Percentiles rank a stretch among this genome's conserved stretches.
Conservation (phyloP, 2,888 invertebrate species). For the Eurytoma adleriae region DNA sequence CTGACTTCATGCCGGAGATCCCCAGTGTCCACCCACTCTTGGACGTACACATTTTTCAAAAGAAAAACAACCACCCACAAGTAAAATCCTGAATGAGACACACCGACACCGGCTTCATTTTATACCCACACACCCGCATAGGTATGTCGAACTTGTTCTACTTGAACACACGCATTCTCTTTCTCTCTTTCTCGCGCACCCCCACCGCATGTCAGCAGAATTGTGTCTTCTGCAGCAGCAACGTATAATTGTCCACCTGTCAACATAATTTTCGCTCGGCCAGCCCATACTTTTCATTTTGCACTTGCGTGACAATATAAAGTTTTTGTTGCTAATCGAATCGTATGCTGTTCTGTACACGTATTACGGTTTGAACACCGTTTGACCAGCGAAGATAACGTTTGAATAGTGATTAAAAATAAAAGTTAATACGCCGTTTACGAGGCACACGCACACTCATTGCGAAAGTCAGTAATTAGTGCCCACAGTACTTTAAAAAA, state of each 20-base stretch:
- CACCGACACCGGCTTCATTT: neutral
- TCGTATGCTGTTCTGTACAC: too few relatives aligned
- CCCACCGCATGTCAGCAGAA: constrained; percentile 22
- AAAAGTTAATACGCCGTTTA: too few relatives aligned
- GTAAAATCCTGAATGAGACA: neutral
- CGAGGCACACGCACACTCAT: too few relatives aligned
- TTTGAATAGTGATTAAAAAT: too few relatives aligned
- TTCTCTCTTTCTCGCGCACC: neutral
- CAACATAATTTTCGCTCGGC: neutral
- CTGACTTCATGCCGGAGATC: neutral
- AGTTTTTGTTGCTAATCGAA: too few relatives aligned
- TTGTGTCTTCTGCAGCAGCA: constrained; percentile 48
- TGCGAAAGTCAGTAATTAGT: too few relatives aligned
- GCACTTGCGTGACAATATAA: too few relatives aligned
- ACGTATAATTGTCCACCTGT: constrained; percentile 34
- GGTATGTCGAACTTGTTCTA: constrained; percentile 8
- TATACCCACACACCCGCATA: neutral
- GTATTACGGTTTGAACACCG: too few relatives aligned
- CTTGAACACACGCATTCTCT: neutral
- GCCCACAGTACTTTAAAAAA: too few relatives aligned
- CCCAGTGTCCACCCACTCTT: constrained; percentile 29
- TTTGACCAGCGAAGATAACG: too few relatives aligned
- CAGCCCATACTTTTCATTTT: too few relatives aligned
- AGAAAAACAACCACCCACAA: neutral
- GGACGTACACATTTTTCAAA: neutral